A percentile compares a stretch with the other conserved stretches of the same genome.
Conservation (phyloP, 2,797 vertebrate species). For the Gymnoscopelus microlampas region DNA sequence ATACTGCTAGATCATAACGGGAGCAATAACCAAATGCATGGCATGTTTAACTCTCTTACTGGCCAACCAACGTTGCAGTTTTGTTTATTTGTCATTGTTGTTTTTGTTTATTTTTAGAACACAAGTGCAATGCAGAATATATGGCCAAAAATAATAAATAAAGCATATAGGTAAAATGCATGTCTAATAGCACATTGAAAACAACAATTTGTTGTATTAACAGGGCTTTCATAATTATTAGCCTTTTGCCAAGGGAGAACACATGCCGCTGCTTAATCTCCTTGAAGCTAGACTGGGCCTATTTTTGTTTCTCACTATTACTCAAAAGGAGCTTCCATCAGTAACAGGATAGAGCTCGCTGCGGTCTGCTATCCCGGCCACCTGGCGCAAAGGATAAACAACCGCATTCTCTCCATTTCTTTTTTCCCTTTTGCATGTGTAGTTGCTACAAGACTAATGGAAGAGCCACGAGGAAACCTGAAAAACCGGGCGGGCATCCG, state of each 20-base stretch:
- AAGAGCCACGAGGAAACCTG: conserved; percentile 87
- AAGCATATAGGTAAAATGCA: background rate
- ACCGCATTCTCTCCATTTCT: conserved; percentile 47
- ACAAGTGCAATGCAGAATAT: no score
- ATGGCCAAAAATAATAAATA: background rate
- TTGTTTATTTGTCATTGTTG: no score
- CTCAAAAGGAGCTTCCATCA: conserved; percentile 14
- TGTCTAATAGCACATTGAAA: background rate
- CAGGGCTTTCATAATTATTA: conserved; percentile 56
- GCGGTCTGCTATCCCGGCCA: conserved; percentile 16
- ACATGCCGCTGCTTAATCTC: conserved; percentile 14
- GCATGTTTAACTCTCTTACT: conserved; percentile 39
- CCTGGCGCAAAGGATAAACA: conserved; percentile 51
- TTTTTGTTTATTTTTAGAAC: no score
- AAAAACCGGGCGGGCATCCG: conserved; percentile 87
- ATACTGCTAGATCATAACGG: conserved; percentile 53
- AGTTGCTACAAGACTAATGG: conserved; percentile 84
- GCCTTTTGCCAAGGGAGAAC: conserved; percentile 56
- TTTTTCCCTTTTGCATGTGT: conserved; percentile 26
- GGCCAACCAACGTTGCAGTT: conserved; percentile 5
- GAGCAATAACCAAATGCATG: conserved; percentile 46
- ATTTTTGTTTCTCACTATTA: conserved; percentile 18
- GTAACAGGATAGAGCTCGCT: conserved; percentile 23
- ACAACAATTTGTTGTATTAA: conserved; percentile 55
- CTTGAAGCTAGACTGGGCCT: background rate